A percentile compares a stretch with the other conserved stretches of the same genome.
phyloP scores from a whole-genome alignment of 2,888 invertebrate species.

The Oxycera nigricornis region DNA sequence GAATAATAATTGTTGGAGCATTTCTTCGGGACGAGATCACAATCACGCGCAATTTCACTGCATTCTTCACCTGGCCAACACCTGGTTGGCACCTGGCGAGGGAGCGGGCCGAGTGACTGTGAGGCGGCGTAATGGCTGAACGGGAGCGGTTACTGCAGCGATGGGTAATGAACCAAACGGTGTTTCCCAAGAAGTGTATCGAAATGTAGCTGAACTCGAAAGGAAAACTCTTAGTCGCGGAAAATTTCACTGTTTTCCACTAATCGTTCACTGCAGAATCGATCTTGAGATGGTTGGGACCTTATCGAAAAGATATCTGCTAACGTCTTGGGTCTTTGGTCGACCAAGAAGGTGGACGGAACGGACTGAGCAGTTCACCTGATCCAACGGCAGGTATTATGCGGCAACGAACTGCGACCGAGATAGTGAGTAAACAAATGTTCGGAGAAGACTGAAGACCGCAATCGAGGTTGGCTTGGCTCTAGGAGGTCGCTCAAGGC shows the following conservation, averaged over 20 bases:
- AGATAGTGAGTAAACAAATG: conserved; percentile 34
- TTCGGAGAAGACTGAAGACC: conserved; percentile 27
- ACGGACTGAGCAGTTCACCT: conserved; percentile 8
- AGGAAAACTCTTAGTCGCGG: neutral
- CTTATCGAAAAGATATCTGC: neutral
- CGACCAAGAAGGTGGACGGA: neutral
- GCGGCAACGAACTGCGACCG: neutral
- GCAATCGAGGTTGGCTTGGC: neutral
- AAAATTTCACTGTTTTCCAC: conserved; percentile 8
- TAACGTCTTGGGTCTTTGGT: conserved; percentile 8
- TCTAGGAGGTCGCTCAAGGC: conserved; percentile 17
- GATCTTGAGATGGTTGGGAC: neutral
- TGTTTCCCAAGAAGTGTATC: neutral
- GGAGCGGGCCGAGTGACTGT: neutral
- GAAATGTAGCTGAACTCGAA: conserved; percentile 12
- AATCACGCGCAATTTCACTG: conserved; percentile 33
- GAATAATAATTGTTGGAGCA: conserved; percentile 24
- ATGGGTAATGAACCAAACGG: conserved; percentile 24
- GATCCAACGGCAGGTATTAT: conserved; percentile 2
- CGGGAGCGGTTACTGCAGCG: conserved; percentile 12
- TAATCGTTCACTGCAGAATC: neutral
- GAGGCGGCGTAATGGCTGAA: neutral
- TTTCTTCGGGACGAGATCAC: conserved; percentile 20
- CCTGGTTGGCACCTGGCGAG: conserved; percentile 13
- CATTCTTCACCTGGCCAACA: conserved; percentile 19